phyloP scores from a whole-genome alignment of 2,113 vertebrate genomes.

The Gymnocephalus cernua region DNA sequence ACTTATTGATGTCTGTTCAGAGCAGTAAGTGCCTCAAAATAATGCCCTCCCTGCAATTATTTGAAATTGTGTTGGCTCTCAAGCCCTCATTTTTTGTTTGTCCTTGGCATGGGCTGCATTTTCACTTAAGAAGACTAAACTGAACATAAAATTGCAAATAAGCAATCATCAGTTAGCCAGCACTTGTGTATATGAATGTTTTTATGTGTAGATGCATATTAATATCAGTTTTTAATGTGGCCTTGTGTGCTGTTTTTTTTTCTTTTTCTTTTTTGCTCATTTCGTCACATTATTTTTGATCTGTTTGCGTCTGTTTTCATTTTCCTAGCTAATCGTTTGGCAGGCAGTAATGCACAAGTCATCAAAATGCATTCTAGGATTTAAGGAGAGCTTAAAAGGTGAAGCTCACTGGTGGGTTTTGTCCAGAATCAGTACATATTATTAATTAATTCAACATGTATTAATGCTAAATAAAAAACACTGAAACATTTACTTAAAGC shows the following conservation, averaged over 20 bases:
- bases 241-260: neutral
- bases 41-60: constrained; percentile 64
- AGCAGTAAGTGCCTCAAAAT: constrained; percentile 64
- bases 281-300: constrained; percentile 13
- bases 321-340: constrained; percentile 12
- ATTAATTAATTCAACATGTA: neutral
- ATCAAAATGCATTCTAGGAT: constrained; percentile 3
- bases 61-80: constrained; percentile 63
- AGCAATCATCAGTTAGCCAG: constrained; percentile 35
- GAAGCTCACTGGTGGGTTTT: neutral
- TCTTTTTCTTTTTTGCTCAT: neutral
- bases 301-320: neutral
- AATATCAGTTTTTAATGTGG: constrained; percentile 22
- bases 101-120: constrained; percentile 24
- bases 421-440: neutral
- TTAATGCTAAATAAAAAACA: too few relatives aligned
- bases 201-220: constrained; percentile 15
- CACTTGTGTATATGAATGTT: neutral
- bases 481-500: neutral
- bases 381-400: neutral
- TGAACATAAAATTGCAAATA: constrained; percentile 45
- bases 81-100: constrained; percentile 53
- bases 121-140: constrained; percentile 41
- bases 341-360: neutral
- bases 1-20: constrained; percentile 64